phyloP scores from a whole-genome alignment of 2,113 vertebrate species.

The Nyctibius bracteatus region DNA sequence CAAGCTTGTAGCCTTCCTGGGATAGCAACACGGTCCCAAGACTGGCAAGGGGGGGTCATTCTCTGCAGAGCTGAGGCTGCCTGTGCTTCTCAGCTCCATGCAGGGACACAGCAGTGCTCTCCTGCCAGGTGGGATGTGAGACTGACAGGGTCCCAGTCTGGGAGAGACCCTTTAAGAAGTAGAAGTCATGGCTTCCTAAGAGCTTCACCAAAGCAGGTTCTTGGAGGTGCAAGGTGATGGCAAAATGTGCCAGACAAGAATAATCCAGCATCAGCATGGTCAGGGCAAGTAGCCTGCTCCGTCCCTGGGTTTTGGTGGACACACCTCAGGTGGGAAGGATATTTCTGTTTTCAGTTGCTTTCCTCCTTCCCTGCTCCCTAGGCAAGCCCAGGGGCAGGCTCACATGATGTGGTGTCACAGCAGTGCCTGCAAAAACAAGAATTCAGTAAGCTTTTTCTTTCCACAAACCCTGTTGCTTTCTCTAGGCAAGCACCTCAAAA shows the following conservation, averaged over 20 bases:
- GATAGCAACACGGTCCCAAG: background rate
- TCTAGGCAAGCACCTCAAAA: background rate
- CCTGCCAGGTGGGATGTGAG: background rate
- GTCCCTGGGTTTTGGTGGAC: background rate
- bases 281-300: background rate
- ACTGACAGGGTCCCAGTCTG: background rate
- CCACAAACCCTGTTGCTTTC: background rate
- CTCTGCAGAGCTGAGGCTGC: background rate
- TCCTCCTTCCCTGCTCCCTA: background rate
- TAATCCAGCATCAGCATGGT: no score
- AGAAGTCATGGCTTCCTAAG: background rate
- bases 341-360: background rate
- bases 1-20: background rate
- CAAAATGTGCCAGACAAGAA: background rate
- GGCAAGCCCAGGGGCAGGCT: background rate
- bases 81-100: background rate
- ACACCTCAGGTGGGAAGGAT: fast-evolving
- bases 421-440: fast-evolving
- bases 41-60: fast-evolving
- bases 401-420: background rate
- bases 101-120: background rate
- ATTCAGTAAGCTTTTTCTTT: background rate
- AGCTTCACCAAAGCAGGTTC: background rate
- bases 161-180: background rate
- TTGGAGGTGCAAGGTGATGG: background rate